phyloP scores from a whole-genome alignment of 2,888 invertebrate genomes.

The Lasioglossum zephyrum region DNA sequence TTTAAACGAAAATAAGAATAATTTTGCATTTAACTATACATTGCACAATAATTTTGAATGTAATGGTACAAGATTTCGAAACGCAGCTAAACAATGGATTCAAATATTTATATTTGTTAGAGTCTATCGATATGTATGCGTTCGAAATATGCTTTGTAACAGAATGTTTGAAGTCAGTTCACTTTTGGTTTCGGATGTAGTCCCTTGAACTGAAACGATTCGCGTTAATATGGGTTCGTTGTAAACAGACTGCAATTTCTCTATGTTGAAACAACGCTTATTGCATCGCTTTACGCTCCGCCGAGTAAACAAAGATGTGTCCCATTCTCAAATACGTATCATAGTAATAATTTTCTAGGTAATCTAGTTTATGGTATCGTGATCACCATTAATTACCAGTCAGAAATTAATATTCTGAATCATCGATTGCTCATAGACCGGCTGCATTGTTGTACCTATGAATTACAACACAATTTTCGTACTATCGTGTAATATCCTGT shows the following conservation, averaged over 20 bases:
- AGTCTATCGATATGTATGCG: not conserved
- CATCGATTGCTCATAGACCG: not conserved
- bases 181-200: not conserved
- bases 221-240: not conserved
- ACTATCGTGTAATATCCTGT: not conserved
- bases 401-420: not conserved
- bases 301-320: not conserved
- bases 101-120: not conserved
- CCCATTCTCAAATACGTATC: not conserved
- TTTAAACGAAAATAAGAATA: not conserved
- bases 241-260: not conserved
- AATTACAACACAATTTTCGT: not conserved
- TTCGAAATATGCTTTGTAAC: not conserved
- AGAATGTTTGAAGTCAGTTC: not conserved
- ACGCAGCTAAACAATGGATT: not conserved
- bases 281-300: not conserved
- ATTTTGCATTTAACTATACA: not conserved
- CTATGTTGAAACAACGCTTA: slow-evolving; percentile 6
- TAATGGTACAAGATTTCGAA: not conserved
- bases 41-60: not conserved
- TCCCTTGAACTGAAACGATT: not conserved
- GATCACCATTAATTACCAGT: not conserved
- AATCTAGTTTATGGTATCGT: not conserved
- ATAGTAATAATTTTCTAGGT: not conserved
- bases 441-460: not conserved